Conservation (phyloP, 2,113 vertebrate genomes). For the Mellivora capensis region DNA sequence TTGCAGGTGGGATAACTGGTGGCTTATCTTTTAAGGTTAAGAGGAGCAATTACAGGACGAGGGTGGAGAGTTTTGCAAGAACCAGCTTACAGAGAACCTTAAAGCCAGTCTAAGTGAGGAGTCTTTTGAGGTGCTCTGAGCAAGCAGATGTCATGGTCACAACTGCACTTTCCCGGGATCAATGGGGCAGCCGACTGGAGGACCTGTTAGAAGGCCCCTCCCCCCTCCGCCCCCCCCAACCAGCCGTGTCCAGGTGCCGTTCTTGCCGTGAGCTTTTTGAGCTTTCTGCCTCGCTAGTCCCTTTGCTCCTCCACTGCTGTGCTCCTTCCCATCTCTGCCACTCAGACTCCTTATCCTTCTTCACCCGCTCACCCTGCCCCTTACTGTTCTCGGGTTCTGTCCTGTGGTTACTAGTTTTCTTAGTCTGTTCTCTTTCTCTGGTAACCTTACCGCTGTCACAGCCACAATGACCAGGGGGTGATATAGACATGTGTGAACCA, state of each 20-base stretch:
- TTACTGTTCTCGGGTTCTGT: background rate
- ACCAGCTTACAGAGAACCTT: background rate
- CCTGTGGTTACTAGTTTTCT: background rate
- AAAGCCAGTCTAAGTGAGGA: background rate
- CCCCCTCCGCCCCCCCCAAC: too few relatives aligned
- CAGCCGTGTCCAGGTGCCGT: background rate
- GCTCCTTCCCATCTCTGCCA: background rate
- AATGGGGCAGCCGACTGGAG: background rate
- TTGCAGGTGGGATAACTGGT: background rate
- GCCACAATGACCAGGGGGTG: background rate
- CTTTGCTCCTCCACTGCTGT: background rate
- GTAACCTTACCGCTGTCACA: background rate
- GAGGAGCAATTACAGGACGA: background rate
- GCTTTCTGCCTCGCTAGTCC: background rate
- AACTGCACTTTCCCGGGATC: background rate
- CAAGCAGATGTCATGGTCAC: background rate
- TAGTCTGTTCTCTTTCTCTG: background rate
- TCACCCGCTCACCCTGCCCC: background rate
- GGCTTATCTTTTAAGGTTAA: background rate
- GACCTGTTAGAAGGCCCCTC: background rate
- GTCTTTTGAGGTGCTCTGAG: background rate
- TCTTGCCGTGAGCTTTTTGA: background rate
- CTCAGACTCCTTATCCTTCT: background rate
- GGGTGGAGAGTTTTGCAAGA: background rate
- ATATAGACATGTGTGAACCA: background rate